These are phyloP conservation scores for Spilogale gracilis DNA, from an alignment of 2,113 vertebrate species.

Conservation along the genomic window DNA sequence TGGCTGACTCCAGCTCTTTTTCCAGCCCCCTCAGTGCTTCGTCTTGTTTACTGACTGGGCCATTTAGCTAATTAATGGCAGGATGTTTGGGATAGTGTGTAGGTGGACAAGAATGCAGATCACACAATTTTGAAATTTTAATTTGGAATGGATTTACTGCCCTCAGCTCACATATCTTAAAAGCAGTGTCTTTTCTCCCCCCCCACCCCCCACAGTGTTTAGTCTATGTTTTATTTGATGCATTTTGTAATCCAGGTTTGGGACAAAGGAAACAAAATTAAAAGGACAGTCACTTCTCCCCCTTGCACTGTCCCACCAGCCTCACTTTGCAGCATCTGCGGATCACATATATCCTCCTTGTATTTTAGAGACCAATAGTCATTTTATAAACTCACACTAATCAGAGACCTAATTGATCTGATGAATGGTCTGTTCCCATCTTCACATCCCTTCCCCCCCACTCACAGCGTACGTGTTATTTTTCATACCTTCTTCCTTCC, in stretches of 20 bases:
- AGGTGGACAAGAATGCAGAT: conserved; percentile 89
- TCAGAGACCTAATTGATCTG: neutral
- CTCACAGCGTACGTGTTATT: neutral
- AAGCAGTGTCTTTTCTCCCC: conserved; percentile 61
- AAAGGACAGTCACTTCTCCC: conserved; percentile 25
- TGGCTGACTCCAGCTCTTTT: conserved; percentile 84
- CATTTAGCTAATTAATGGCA: conserved; percentile 90
- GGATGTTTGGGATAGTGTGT: conserved; percentile 90
- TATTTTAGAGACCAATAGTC: neutral
- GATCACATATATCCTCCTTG: neutral
- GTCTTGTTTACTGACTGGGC: conserved; percentile 89
- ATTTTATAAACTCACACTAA: neutral
- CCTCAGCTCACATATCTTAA: conserved; percentile 75
- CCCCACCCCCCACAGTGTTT: conserved; percentile 43
- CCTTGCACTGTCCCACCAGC: neutral
- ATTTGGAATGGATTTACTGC: conserved; percentile 83
- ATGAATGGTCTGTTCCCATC: neutral
- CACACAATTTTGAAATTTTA: conserved; percentile 85
- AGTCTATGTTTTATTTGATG: conserved; percentile 72
- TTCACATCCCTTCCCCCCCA: neutral
- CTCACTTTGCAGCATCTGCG: neutral
- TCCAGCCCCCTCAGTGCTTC: conserved; percentile 85
- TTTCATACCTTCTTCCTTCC: neutral
- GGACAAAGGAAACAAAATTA: conserved; percentile 67
- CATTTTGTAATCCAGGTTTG: conserved; percentile 71